Evolutionary conservation across 2,113 vertebrate species (phyloP).

Genomic region (Puntigrus tetrazona): DNA sequence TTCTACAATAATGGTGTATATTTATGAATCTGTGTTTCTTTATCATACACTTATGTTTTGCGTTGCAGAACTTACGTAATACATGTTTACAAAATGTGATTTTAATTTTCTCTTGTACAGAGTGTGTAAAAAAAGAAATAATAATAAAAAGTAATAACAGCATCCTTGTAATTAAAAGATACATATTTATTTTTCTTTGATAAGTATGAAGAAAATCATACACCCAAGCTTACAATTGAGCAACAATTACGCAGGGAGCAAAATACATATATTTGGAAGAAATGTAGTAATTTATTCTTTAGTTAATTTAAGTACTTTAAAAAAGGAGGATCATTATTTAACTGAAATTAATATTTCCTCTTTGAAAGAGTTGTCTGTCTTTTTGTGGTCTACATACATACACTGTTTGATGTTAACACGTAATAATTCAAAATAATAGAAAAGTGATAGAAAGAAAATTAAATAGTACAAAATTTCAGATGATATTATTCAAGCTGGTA

Average conservation of each 20-base stretch:
- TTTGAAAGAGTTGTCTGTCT: not conserved
- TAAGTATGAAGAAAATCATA: not conserved
- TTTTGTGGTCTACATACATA: not conserved
- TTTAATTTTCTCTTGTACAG: not conserved
- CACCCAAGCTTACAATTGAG: too few relatives aligned
- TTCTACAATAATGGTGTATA: slow-evolving; percentile 6
- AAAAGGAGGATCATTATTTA: too few relatives aligned
- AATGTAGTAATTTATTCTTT: not conserved
- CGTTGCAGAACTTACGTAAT: not conserved
- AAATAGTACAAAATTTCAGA: not conserved
- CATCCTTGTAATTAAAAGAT: not conserved
- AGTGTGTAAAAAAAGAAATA: slow-evolving; percentile 10
- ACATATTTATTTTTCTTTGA: not conserved
- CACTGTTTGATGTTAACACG: not conserved
- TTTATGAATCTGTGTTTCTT: not conserved
- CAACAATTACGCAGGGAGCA: not conserved
- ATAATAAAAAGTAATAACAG: not conserved
- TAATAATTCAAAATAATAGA: not conserved
- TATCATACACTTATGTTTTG: slow-evolving; percentile 4
- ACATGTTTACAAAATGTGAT: not conserved
- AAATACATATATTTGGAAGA: not conserved
- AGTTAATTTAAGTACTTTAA: not conserved
- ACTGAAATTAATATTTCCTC: not conserved
- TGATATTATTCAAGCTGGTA: not conserved
- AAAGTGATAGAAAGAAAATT: too few relatives aligned